Evolutionary conservation across 2,888 invertebrate species (phyloP), one percentile per base, ranked within the genome.

Genomic region (Nipponacmea schrenckii): DNA sequence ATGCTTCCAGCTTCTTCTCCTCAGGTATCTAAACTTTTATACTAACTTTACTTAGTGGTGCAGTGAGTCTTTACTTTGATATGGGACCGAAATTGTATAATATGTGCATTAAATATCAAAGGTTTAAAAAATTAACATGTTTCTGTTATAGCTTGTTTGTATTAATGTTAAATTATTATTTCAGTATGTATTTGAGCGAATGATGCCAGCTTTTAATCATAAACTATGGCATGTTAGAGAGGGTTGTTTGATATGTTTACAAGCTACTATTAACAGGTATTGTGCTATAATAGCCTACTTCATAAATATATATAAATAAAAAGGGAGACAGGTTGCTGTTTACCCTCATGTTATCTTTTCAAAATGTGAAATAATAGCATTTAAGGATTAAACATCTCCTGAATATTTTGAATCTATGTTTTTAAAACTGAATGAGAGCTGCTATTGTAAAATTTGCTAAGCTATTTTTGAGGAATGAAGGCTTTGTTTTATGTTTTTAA

Each of bases 181-280:
- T n/a, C 93, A 94, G 88, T 90, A 91, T 80, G 90, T 95, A 72
- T 91, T 94, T 80, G 95, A 95, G 80, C 92, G 93, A 86, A 90
- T 95, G 73, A 90, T 91, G 66, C 91, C 92, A 68, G 92, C 93
- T 26, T 92, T 96, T 84, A 91, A 92, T 81, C 97, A 97, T 90
- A 97, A 97, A 90, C 96, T 97, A 88, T 94, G 95, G 84, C 95
- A 96, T 91, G 94, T 97, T 48, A 90, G 96, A 69, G 96, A 97
- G 86, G 97, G 97, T 89, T 93, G 95, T 46, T 91, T 96, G 75
- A 91, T 94, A 80, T 94, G 95, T 80, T 92, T 97, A 80, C 94
- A 94, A 76, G 93, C 94, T 72, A 92, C 95, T 64, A 90, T 97
- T 46, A 94, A 95, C 86, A 93, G 94, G 94, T 96, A 89, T 92